A percentile compares a stretch with the other conserved stretches of the same genome.
These are phyloP conservation scores for Penaeus japonicus DNA, from an alignment of 1,140 invertebrate genomes.

Conservation along the genomic window DNA sequence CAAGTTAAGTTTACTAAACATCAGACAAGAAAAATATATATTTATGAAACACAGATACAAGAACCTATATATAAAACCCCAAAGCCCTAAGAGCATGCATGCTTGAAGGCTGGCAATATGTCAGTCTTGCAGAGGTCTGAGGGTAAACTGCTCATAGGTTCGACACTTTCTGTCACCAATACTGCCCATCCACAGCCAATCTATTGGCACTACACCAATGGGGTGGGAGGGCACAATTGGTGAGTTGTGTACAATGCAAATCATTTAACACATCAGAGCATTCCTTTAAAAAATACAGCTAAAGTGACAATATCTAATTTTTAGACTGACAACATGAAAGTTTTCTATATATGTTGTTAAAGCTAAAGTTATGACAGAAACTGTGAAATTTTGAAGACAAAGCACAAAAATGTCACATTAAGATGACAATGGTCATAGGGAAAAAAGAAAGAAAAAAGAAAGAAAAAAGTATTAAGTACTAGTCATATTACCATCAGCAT, in stretches of 20 bases:
- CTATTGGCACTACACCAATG: conserved; percentile 36
- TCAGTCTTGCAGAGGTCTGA: conserved; percentile 46
- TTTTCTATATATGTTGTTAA: too few relatives aligned
- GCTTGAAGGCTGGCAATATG: conserved; percentile 42
- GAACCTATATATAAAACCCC: conserved; percentile 1
- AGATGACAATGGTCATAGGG: too few relatives aligned
- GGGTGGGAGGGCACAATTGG: conserved; percentile 34
- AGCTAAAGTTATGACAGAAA: too few relatives aligned
- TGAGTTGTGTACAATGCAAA: too few relatives aligned
- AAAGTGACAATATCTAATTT: too few relatives aligned
- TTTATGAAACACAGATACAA: neutral
- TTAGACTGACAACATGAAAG: too few relatives aligned
- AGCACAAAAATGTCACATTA: too few relatives aligned
- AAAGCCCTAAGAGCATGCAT: conserved; percentile 42
- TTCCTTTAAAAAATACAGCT: neutral
- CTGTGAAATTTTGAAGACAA: too few relatives aligned
- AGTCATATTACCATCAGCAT: conserved; percentile 1
- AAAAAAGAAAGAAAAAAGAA: too few relatives aligned
- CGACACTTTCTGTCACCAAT: neutral
- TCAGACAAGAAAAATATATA: neutral
- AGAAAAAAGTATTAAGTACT: too few relatives aligned
- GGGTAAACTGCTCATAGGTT: neutral
- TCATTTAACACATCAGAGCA: conserved; percentile 7
- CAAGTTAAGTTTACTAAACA: too few relatives aligned
- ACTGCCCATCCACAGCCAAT: conserved; percentile 26